Evolutionary conservation across 2,888 invertebrate species (phyloP), one percentile per base, ranked within the genome.

Genomic region (Pachycephus smyrnensis): DNA sequence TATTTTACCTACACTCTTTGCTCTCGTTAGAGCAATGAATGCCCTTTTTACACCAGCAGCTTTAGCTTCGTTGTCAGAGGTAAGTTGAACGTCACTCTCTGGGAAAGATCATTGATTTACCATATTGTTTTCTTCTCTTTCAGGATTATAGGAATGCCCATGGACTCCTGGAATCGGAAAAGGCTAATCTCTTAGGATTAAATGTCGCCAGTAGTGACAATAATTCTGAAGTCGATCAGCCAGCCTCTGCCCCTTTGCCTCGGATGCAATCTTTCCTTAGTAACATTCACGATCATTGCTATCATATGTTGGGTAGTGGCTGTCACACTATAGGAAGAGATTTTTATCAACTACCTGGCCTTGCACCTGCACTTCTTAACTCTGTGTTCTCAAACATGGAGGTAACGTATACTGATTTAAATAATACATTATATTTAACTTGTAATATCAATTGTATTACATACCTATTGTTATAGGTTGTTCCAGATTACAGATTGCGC

Each of bases 401-500:
- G 88, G 93, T 94, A 87, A 90, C 88, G 86, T 33, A 31, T 73
- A 55, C 12, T 75, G 3, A 71, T 32, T 30, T 32, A 33, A 35
- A 31, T 33, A 37, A n/a, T 30, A 32, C 6, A 71, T 75, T 40
- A 36, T 6, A 55, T 32, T 78, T 12, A 71, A 30, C 9, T 74
- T 36, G 0, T 36, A n/a, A 78, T 77, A 78, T 37, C 31, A 30
- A 55, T 76, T 80, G 73, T 23, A 69, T n/a, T 69, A 55, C 73
- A 31, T 68, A 84, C 89, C 23, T 92, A 71, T 73, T 75, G 80
- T 90, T 93, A 79, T 92, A 95, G 92, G 93, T 93, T 81, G 94
- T 98, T 89, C 97, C 98, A 69, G 98, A 98, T 92, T 96, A 96
- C 92, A 94, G 97, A 92, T 92, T 98, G 88, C 94, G 97, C 78